Conservation (phyloP, 2,113 vertebrate species). For the Neodon shergylaensis region DNA sequence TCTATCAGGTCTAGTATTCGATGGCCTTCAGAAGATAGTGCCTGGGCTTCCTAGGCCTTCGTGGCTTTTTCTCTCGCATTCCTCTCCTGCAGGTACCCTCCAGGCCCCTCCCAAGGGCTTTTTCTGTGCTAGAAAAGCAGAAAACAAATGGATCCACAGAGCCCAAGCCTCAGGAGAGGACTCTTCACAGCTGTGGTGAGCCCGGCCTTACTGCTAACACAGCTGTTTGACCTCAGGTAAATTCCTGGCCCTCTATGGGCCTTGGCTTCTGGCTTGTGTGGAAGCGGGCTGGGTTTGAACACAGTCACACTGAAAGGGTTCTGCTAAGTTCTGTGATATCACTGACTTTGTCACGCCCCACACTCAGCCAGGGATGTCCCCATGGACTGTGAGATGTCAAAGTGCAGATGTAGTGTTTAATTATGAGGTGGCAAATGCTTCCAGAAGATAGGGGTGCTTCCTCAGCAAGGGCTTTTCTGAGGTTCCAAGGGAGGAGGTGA, state of each 20-base stretch:
- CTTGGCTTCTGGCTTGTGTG: not conserved
- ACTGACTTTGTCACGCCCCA: not conserved
- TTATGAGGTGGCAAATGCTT: not conserved
- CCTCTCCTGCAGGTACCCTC: not conserved
- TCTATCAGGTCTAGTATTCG: not conserved
- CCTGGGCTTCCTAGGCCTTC: not conserved
- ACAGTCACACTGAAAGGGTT: not conserved
- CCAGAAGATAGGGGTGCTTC: not conserved
- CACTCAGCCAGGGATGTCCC: not conserved
- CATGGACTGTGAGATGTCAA: not conserved
- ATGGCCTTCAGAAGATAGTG: not conserved
- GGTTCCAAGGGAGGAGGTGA: not conserved
- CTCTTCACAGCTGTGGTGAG: not conserved
- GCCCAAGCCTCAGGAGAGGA: not conserved
- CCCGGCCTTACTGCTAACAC: not conserved
- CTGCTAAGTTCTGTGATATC: not conserved
- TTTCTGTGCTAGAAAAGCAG: not conserved
- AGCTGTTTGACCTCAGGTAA: not conserved
- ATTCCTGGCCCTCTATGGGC: not conserved
- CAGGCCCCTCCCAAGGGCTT: not conserved
- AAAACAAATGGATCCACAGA: not conserved
- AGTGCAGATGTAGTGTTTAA: not conserved
- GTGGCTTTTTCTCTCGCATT: not conserved
- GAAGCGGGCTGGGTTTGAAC: not conserved
- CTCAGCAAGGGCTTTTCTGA: not conserved